Base-by-base conservation (phyloP, 1,140 invertebrate species). In the Sarcophaga bullata region DNA sequence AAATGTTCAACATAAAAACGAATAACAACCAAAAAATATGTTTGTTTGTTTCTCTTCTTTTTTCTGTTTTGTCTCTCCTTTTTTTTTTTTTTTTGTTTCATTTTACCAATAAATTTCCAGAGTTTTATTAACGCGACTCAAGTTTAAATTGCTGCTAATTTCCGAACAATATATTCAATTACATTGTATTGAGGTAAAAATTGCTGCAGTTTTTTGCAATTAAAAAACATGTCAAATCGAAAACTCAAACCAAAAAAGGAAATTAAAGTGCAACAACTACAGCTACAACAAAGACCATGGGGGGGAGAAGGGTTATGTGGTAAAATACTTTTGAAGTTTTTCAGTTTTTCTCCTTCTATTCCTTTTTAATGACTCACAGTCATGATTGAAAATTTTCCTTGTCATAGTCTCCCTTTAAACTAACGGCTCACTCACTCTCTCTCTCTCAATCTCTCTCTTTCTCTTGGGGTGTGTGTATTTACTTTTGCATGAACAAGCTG, bases 81-180 rank as follows among this genome's bases (percentile, higher is more conserved):
- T n/a, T 1, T 37, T 37, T 37, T 37, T 68, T 10, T 19, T 17
- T 3, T 68, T 68, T 19, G 19, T 17, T 19, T 19, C 17, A 58
- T 68, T 68, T 9, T 9, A 19, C n/a, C 17, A 15, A 68, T 68
- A 68, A 68, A 68, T 68, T 68, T 68, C n/a, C 6, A 19, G 3
- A 68, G 62, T 68, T 68, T 52, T 68, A 19, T 19, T 68, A 68
- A 19, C 17, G n/a, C 9, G 62, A 8, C 62, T 19, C 0, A 10
- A 68, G n/a, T 68, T 76, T 49, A 76, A 76, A 76, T 76, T 76
- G 48, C 46, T 17, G 48, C 48, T 76, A 76, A 76, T 76, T 76
- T 76, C 73, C 73, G 48, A 76, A 76, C 73, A 76, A 76, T 76
- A 76, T 76, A 47, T 47, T 76, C 73, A 76, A 76, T 76, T 76